These are phyloP conservation scores for Belonocnema kinseyi DNA, from an alignment of 1,140 invertebrate genomes.

Conservation along the genomic window DNA sequence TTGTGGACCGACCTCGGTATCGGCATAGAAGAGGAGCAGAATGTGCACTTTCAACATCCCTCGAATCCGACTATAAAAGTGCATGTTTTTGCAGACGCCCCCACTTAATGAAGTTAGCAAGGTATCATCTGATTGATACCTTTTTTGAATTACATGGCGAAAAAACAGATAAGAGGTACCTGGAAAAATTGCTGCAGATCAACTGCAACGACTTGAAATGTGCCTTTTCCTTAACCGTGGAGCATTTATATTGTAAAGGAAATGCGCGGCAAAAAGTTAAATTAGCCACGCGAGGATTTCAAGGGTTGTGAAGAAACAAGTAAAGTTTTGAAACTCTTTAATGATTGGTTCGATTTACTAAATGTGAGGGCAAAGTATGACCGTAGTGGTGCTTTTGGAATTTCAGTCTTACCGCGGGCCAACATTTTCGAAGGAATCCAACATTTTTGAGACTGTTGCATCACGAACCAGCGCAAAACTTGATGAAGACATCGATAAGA, in stretches of 20 bases:
- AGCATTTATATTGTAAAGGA: no score
- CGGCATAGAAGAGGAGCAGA: not conserved
- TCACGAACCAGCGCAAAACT: no score
- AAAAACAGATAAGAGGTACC: not conserved
- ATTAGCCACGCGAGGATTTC: not conserved
- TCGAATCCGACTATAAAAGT: conserved; percentile 30
- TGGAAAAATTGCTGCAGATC: not conserved
- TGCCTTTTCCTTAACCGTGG: no score
- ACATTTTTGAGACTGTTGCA: no score
- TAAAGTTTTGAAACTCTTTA: conserved; percentile 17
- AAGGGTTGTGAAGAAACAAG: not conserved
- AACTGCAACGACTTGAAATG: not conserved
- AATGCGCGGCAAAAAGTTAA: not conserved
- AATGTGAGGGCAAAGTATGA: not conserved
- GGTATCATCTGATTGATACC: not conserved
- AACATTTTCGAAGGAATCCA: no score
- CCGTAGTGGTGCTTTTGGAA: not conserved
- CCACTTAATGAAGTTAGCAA: not conserved
- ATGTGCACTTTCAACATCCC: conserved; percentile 40
- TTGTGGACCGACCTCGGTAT: conserved; percentile 40
- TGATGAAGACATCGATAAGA: no score
- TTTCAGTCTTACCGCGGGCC: conserved; percentile 18
- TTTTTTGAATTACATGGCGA: not conserved
- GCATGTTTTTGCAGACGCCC: conserved; percentile 50
- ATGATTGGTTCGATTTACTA: conserved; percentile 43